These are phyloP conservation scores for Astyanax mexicanus DNA, from an alignment of 2,797 vertebrate genomes.

Conservation along the genomic window DNA sequence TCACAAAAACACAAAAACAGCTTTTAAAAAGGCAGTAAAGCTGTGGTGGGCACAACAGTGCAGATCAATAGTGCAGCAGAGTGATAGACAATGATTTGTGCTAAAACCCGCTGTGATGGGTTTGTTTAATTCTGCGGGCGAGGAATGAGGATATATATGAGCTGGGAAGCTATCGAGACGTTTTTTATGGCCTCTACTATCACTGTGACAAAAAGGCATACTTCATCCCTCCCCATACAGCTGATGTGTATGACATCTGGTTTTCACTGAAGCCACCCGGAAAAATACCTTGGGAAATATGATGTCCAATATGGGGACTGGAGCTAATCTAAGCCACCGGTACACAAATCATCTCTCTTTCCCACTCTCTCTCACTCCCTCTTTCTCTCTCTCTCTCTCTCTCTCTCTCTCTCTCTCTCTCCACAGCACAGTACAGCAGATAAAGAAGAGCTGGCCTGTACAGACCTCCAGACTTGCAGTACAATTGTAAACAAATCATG, in stretches of 20 bases:
- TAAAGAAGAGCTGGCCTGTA: slow-evolving; percentile 48
- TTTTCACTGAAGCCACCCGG: slow-evolving; percentile 66
- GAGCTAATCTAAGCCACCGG: slow-evolving; percentile 69
- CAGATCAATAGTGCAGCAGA: slow-evolving; percentile 32
- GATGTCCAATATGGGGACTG: slow-evolving; percentile 68
- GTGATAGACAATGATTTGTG: slow-evolving; percentile 51
- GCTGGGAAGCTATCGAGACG: slow-evolving; percentile 43
- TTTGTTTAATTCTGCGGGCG: slow-evolving; percentile 56
- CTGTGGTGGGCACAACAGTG: not conserved
- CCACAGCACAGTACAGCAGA: no score
- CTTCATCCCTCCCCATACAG: slow-evolving; percentile 63
- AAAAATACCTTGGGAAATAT: slow-evolving; percentile 73
- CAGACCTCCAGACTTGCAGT: slow-evolving; percentile 57
- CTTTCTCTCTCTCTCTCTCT: slow-evolving; percentile 8
- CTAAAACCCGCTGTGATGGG: slow-evolving; percentile 46
- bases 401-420: slow-evolving; percentile 29
- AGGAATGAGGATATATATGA: slow-evolving; percentile 53
- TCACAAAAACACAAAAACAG: not conserved
- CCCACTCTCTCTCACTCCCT: slow-evolving; percentile 7
- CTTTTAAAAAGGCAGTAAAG: slow-evolving; percentile 7
- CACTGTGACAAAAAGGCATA: slow-evolving; percentile 63
- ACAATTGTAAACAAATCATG: slow-evolving; percentile 70
- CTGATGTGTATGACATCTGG: slow-evolving; percentile 69
- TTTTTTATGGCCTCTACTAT: slow-evolving; percentile 58
- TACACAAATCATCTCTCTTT: slow-evolving; percentile 68